Conservation (phyloP, 2,888 invertebrate species). For the Cantharis nigra region DNA sequence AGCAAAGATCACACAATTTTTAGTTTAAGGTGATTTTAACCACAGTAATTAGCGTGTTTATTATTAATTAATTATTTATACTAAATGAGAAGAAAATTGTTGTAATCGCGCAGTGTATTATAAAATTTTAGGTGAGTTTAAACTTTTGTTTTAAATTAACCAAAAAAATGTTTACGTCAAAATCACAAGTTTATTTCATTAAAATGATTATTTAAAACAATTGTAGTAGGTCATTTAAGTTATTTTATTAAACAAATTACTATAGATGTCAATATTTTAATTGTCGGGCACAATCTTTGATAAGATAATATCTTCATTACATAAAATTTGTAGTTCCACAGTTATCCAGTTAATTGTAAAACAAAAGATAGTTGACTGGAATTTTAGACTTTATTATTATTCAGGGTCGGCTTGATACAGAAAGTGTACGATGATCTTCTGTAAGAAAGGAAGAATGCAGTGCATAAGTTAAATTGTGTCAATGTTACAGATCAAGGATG, state of each 20-base stretch:
- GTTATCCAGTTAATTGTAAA: neutral
- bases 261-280: neutral
- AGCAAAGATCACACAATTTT: neutral
- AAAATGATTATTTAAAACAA: neutral
- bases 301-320: neutral
- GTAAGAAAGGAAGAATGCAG: neutral
- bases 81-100: neutral
- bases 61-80: neutral
- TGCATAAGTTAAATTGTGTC: neutral
- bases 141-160: neutral
- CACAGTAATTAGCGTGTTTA: neutral
- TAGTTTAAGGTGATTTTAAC: neutral
- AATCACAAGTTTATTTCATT: neutral
- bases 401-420: neutral
- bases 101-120: neutral
- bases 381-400: neutral
- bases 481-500: neutral
- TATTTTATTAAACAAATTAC: neutral
- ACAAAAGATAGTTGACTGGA: neutral
- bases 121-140: neutral
- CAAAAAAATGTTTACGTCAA: neutral
- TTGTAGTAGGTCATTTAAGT: neutral
- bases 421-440: neutral
- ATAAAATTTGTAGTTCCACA: neutral
- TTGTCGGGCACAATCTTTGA: neutral